Evolutionary conservation across 2,888 invertebrate species (phyloP).

Genomic region (Meta bourneti): DNA sequence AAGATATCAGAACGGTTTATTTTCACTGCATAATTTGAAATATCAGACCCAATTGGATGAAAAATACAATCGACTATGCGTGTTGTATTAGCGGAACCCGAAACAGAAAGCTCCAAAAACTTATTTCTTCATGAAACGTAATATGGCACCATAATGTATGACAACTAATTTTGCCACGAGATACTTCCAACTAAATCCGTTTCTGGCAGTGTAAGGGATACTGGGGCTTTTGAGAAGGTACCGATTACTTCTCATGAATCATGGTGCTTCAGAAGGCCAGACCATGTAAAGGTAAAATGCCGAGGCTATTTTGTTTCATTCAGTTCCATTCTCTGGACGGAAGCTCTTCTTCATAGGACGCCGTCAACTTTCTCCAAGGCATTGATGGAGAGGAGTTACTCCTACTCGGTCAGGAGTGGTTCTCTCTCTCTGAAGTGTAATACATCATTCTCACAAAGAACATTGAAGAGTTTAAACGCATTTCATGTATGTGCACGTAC

Average conservation of each 20-base stretch:
- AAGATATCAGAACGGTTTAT: neutral
- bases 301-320: neutral
- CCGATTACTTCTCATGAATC: neutral
- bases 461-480: too few relatives aligned
- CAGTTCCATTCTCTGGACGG: neutral
- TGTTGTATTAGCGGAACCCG: neutral
- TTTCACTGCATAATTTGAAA: neutral
- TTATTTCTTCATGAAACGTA: neutral
- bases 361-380: slow-evolving; percentile 16
- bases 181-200: neutral
- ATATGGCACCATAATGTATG: neutral
- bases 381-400: slow-evolving; percentile 18
- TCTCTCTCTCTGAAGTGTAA: slow-evolving; percentile 9
- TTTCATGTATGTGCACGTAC: too few relatives aligned
- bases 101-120: neutral
- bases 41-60: neutral
- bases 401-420: neutral
- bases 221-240: neutral
- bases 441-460: slow-evolving; percentile 3
- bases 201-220: neutral
- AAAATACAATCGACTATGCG: neutral
- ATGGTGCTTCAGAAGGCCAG: neutral
- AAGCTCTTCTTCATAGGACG: neutral
- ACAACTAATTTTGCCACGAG: neutral
- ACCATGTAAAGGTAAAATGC: slow-evolving; percentile 1